phyloP scores from a whole-genome alignment of 2,113 vertebrate genomes.

The Pachypanchax playfairii region DNA sequence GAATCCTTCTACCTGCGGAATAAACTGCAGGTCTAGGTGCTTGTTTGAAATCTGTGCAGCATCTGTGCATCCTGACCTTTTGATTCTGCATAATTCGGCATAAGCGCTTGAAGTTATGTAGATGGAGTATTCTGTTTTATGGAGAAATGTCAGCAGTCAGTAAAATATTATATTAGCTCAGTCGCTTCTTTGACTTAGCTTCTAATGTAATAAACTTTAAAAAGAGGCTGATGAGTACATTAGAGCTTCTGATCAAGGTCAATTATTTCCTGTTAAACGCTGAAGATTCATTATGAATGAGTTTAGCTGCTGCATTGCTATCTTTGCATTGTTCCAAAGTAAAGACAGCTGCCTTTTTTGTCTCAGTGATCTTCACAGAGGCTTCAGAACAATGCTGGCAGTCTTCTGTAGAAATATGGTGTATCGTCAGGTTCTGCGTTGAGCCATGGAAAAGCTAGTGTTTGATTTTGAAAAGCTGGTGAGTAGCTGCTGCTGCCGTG shows the following conservation, averaged over 20 bases:
- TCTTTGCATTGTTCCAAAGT: constrained; percentile 58
- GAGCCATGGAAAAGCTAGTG: constrained; percentile 44
- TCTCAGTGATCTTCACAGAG: constrained; percentile 49
- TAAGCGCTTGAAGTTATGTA: constrained; percentile 17
- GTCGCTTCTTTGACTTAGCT: constrained; percentile 38
- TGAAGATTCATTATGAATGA: constrained; percentile 38
- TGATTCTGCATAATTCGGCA: not conserved
- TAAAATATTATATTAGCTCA: constrained; percentile 32
- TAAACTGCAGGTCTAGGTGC: constrained; percentile 5
- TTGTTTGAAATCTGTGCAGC: constrained; percentile 4
- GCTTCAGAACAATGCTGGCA: constrained; percentile 65
- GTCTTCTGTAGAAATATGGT: constrained; percentile 52
- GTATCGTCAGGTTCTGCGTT: constrained; percentile 46
- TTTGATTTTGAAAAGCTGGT: constrained; percentile 64
- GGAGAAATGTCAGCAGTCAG: constrained; percentile 27
- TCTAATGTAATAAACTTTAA: constrained; percentile 47
- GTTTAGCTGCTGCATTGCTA: constrained; percentile 43
- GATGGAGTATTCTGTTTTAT: constrained; percentile 37
- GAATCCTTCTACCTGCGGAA: constrained; percentile 15
- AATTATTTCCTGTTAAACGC: constrained; percentile 45
- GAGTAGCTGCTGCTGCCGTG: constrained; percentile 41
- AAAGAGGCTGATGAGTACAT: constrained; percentile 41
- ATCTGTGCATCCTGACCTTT: not conserved
- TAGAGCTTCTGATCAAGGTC: constrained; percentile 64
- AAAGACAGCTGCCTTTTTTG: constrained; percentile 70